Conservation (phyloP, 2,113 vertebrate genomes). For the Nyctereutes procyonoides region DNA sequence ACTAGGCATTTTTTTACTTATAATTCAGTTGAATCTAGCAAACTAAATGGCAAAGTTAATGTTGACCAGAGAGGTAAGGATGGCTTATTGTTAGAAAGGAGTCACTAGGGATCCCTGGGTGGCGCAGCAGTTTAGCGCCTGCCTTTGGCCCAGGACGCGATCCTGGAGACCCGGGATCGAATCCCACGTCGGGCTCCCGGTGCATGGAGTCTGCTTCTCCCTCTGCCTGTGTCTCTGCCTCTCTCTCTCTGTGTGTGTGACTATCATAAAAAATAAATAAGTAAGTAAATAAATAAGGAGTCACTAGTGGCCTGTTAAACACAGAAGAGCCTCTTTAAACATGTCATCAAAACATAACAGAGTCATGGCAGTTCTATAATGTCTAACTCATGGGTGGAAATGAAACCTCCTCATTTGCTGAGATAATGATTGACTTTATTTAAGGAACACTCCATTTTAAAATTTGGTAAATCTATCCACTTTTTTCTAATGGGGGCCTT, state of each 20-base stretch:
- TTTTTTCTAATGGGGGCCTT: background rate
- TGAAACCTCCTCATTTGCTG: background rate
- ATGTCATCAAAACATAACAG: background rate
- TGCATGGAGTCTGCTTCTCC: too few species aligned
- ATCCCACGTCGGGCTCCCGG: too few species aligned
- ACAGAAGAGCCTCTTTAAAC: background rate
- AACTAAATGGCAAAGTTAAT: background rate
- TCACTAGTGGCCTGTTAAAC: background rate
- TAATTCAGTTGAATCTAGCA: background rate
- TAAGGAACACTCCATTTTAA: background rate
- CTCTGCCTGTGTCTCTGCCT: too few species aligned
- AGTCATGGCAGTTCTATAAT: background rate
- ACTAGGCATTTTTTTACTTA: slow-evolving; percentile 12
- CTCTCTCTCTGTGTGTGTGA: too few species aligned
- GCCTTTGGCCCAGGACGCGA: too few species aligned
- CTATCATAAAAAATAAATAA: too few species aligned
- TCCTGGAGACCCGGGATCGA: too few species aligned
- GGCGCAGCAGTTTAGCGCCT: too few species aligned
- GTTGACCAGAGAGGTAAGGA: background rate
- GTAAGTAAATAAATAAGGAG: background rate
- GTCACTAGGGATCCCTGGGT: too few species aligned
- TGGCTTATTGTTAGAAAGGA: background rate
- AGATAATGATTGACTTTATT: background rate
- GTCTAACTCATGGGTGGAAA: background rate
- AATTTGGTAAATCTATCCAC: background rate